Evolutionary conservation across 2,797 vertebrate genomes (phyloP), one percentile per base, ranked within the genome.

Genomic region (Pantherophis alleghaniensis): DNA sequence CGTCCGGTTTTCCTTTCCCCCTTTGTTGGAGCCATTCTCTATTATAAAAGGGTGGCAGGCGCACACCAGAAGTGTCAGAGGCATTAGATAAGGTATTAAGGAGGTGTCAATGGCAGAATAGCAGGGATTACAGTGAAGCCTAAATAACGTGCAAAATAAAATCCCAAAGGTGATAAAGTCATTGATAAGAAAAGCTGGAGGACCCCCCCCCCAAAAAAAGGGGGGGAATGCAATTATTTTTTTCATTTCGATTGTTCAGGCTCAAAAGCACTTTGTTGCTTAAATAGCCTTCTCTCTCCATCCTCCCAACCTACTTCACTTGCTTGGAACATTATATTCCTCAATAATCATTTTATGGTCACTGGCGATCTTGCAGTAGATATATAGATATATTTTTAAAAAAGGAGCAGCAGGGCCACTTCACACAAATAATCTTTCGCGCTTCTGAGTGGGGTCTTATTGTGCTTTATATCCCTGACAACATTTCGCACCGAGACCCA

Each of bases 81-180:
- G 92, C 91, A 93, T 95, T 95, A 96, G 96, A 96, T 94, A 95
- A 96, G 97, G 96, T 92, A 97, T 96, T 97, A 96, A 97, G 96
- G 95, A 95, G 93, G 95, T 96, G 96, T 96, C 97, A 95, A 90
- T 93, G 94, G 94, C 92, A 95, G 94, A 93, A 96, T 95, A 95
- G 96, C 63, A 95, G 94, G 96, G 96, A 96, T 96, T 96, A 96
- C 93, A 89, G 95, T 91, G 92, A 96, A 96, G 96, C 94, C 97
- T 97, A 96, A 97, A 97, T 97, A 97, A 97, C 94, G 94, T 95
- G 92, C 95, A 95, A 96, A 97, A 95, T 95, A 95, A 95, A 97
- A 96, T 94, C 96, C 89, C 89, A 93, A 92, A 94, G 94, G 93
- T 94, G 95, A 96, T 94, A 96, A 96, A 96, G 95, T 95, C 95